Base-by-base conservation (phyloP, 2,888 invertebrate genomes). In the Ganaspis brasiliensis region DNA sequence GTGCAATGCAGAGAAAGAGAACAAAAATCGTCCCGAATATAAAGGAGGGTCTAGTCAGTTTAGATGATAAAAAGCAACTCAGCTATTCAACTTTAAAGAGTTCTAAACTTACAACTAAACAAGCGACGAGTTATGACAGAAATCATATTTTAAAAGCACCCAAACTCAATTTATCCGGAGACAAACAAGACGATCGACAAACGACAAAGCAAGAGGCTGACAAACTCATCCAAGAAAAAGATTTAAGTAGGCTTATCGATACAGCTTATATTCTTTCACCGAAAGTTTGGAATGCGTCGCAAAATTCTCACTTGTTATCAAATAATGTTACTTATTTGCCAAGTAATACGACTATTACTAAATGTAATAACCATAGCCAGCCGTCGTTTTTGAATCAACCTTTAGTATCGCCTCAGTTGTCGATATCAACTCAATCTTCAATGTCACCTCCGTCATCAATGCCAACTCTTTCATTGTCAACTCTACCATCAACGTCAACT, bases 71-170 rank as follows among this genome's bases (percentile, higher is more conserved):
- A 16, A 45, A 45, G 19, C 21, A 40, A 45, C 10, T 26, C 45
- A 24, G n/a, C 21, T 67, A 45, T 24, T n/a, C 67, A 26, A 24
- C 12, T 40, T 45, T 67, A 24, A 67, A 45, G 14, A 24, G 40
- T 24, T 40, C 40, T 4, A 45, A 3, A 12, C 24, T 16, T 14
- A 9, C 4, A 12, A 45, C 21, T n/a, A 45, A 67, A 40, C 37
- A 63, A 1, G 10, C 61, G 19, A 6, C 37, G 21, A 24, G 40
- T 8, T 67, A 14, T 45, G 45, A 24, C 4, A 45, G 45, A 67
- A 67, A 21, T 45, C 74, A 56, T 72, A 75, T 82, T 45, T 24
- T 82, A 5, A 82, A 82, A 76, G 73, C 81, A 56, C 81, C 81
- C 21, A 72, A 80, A 67, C 77, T 82, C 14, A 72, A 82, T 10